Evolutionary conservation across 1,140 invertebrate species (phyloP).

Genomic region (silkworm (Bombyx mori)): ASM3026992v2 NC_085129.1:6583001-6583500

Average conservation of each 20-base stretch:
- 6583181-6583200: not conserved
- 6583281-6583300: constrained; percentile 30
- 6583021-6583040: too few relatives aligned
- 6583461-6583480: constrained; percentile 62
- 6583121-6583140: too few relatives aligned
- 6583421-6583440: constrained; percentile 63
- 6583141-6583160: too few relatives aligned
- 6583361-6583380: constrained; percentile 64
- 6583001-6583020: too few relatives aligned
- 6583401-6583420: constrained; percentile 37
- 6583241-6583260: constrained; percentile 1
- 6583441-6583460: constrained; percentile 68
- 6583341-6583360: constrained; percentile 66
- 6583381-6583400: constrained; percentile 44
- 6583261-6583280: constrained; percentile 11
- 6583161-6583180: too few relatives aligned
- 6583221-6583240: not conserved
- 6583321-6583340: constrained; percentile 63
- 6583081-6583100: too few relatives aligned
- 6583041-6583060: too few relatives aligned
- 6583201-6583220: not conserved
- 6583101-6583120: too few relatives aligned
- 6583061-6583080: too few relatives aligned
- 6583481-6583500: constrained; percentile 64
- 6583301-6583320: constrained; percentile 61